Conservation (phyloP, 2,888 invertebrate species). For the Ophraella communa region DNA sequence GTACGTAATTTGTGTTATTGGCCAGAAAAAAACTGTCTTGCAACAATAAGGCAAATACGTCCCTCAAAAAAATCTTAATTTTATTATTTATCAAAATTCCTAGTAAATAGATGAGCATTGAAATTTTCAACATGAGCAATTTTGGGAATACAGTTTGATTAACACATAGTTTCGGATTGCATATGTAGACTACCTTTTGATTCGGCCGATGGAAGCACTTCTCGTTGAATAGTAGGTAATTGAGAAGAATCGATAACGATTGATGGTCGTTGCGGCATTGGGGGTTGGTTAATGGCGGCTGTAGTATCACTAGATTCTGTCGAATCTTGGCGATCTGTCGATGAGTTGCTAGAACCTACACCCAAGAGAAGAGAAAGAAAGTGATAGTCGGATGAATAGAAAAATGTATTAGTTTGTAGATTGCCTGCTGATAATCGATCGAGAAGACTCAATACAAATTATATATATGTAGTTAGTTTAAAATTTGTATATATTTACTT, state of each 20-base stretch:
- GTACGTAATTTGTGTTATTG: no score
- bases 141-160: slow-evolving; percentile 1
- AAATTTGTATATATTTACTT: not conserved
- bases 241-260: slow-evolving; percentile 59
- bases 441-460: no score
- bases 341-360: slow-evolving; percentile 44
- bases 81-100: no score
- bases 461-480: no score
- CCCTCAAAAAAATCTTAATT: no score
- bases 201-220: slow-evolving; percentile 52
- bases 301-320: slow-evolving; percentile 50
- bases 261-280: slow-evolving; percentile 53
- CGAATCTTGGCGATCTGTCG: slow-evolving; percentile 54
- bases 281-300: slow-evolving; percentile 43
- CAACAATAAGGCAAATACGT: no score
- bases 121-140: not conserved
- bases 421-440: no score
- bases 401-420: not conserved
- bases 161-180: slow-evolving; percentile 61
- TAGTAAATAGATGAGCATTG: not conserved
- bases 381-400: slow-evolving; percentile 6
- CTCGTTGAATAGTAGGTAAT: slow-evolving; percentile 54
- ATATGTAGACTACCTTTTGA: slow-evolving; percentile 58
- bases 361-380: slow-evolving; percentile 13
- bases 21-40: no score